A percentile compares a stretch with the other conserved stretches of the same genome.
These are phyloP conservation scores for Belonocnema kinseyi DNA, from an alignment of 1,140 invertebrate genomes.

Conservation along the genomic window DNA sequence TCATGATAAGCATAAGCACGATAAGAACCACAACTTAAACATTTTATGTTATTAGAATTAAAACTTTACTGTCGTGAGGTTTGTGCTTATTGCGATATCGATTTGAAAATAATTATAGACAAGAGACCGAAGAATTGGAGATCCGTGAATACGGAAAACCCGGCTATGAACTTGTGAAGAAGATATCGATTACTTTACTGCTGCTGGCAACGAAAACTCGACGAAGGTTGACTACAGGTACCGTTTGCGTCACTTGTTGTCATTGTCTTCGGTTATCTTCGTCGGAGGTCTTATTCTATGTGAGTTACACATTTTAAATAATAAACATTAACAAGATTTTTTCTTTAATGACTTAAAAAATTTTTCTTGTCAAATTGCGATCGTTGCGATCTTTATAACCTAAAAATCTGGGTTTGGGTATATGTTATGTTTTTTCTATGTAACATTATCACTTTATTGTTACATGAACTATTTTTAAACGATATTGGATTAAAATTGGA, in stretches of 20 bases:
- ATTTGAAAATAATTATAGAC: neutral
- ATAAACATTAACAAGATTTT: too few species aligned
- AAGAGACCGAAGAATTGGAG: neutral
- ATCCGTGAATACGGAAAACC: neutral
- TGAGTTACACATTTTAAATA: too few species aligned
- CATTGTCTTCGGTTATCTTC: neutral
- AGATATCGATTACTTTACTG: slow-evolving; percentile 18
- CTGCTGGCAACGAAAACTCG: too few species aligned
- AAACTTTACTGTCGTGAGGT: neutral
- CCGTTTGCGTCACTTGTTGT: slow-evolving; percentile 9
- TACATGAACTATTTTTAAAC: neutral
- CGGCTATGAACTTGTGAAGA: slow-evolving; percentile 12
- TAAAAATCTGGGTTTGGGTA: too few species aligned
- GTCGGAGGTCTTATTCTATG: too few species aligned
- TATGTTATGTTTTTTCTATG: too few species aligned
- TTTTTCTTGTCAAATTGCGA: too few species aligned
- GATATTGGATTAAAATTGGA: slow-evolving; percentile 26
- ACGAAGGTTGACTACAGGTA: neutral
- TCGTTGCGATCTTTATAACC: too few species aligned
- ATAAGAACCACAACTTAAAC: too few species aligned
- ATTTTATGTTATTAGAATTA: slow-evolving; percentile 1
- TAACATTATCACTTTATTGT: too few species aligned
- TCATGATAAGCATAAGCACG: too few species aligned
- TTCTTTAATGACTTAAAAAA: too few species aligned
- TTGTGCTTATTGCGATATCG: neutral